A percentile compares a stretch with the other conserved stretches of the same genome.
Conservation (phyloP, 2,888 invertebrate genomes). For the Ochropacha duplaris region DNA sequence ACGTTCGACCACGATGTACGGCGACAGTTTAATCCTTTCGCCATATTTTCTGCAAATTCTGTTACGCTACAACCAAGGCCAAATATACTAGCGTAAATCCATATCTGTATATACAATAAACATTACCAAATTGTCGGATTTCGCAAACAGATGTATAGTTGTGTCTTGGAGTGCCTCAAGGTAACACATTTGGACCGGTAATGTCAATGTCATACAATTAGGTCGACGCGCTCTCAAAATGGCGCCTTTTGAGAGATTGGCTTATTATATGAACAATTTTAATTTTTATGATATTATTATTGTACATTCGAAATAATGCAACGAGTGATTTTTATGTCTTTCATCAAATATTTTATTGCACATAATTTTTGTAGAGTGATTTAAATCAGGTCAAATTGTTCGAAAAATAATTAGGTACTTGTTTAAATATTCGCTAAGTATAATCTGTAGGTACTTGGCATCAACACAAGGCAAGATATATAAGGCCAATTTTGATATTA, state of each 20-base stretch:
- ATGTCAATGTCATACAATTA: constrained; percentile 50
- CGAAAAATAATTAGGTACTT: not conserved
- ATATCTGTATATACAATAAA: constrained; percentile 41
- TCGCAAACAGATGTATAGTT: constrained; percentile 21
- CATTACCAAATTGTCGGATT: constrained; percentile 36
- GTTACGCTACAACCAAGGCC: constrained; percentile 35
- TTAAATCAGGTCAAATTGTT: constrained; percentile 40
- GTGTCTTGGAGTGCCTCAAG: constrained; percentile 28
- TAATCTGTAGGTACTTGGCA: not conserved
- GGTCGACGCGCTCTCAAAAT: constrained; percentile 26
- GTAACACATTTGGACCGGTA: constrained; percentile 38
- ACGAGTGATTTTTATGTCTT: not conserved
- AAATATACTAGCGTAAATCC: constrained; percentile 41
- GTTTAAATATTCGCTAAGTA: not conserved
- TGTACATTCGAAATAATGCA: not conserved
- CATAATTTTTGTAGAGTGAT: constrained; percentile 27
- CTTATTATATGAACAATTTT: constrained; percentile 8
- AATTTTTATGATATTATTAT: not conserved
- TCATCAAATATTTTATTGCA: constrained; percentile 10
- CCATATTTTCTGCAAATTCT: constrained; percentile 15
- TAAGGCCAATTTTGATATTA: not conserved
- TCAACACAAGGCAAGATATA: not conserved
- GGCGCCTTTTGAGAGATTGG: constrained; percentile 1
- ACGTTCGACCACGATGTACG: constrained; percentile 30
- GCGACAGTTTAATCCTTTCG: constrained; percentile 43